Conservation (phyloP, 64 coral and sea anemone genomes). For the Stichodactyla mertensii region DNA sequence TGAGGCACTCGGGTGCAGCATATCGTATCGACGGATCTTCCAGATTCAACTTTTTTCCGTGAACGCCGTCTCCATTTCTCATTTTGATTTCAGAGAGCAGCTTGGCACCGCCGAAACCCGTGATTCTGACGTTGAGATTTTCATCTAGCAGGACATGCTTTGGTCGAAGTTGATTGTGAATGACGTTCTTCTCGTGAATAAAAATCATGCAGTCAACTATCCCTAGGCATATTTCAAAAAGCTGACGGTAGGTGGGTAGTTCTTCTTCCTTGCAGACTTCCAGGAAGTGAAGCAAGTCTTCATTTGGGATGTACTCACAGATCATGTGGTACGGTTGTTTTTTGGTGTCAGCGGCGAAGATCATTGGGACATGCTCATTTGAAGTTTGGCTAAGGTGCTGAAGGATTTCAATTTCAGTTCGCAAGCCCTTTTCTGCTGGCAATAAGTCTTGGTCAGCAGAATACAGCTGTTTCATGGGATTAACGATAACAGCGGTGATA, state of each 20-base stretch:
- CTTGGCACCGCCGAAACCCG: background rate
- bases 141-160: background rate
- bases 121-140: background rate
- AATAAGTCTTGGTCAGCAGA: background rate
- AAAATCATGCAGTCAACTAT: background rate
- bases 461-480: background rate
- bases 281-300: conserved; percentile 1
- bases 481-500: background rate
- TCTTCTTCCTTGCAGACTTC: background rate
- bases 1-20: conserved; percentile 50
- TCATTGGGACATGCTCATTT: background rate
- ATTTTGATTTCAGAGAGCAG: background rate
- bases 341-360: background rate
- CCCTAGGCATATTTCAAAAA: background rate
- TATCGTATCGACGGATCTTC: conserved; percentile 32
- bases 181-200: background rate
- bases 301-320: background rate
- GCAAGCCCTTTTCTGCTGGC: background rate
- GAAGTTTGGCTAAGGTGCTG: background rate
- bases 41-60: background rate
- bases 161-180: conserved; percentile 11
- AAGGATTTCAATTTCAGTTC: background rate
- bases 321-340: background rate
- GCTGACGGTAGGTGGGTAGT: background rate
- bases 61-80: background rate